Percentiles rank a stretch among this genome's conserved stretches.
Conservation (phyloP, 2,888 invertebrate genomes). For the Dichetophora obliterata region DNA sequence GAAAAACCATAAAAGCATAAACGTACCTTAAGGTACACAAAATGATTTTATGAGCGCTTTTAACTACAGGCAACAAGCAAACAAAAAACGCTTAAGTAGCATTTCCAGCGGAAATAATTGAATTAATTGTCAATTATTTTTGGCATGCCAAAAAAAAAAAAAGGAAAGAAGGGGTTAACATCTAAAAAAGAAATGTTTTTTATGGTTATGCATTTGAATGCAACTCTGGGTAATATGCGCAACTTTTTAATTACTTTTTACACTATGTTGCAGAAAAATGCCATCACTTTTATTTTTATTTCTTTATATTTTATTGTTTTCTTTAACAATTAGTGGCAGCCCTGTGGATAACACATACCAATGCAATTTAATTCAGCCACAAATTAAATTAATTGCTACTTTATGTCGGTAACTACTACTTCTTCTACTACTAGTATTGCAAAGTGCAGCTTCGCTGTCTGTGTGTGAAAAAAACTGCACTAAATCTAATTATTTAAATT, state of each 20-base stretch:
- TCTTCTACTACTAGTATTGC: too few species aligned
- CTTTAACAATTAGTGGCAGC: not conserved
- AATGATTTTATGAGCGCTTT: not conserved
- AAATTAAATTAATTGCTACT: slow-evolving; percentile 43
- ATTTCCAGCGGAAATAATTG: slow-evolving; percentile 14
- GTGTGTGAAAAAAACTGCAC: slow-evolving; percentile 21
- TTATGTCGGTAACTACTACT: slow-evolving; percentile 10
- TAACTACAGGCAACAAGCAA: not conserved
- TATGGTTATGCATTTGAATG: not conserved
- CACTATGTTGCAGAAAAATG: not conserved
- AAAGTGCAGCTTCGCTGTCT: not conserved
- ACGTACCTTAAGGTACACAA: not conserved
- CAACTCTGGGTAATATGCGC: not conserved
- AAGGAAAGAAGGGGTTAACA: not conserved
- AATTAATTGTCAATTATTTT: slow-evolving; percentile 26
- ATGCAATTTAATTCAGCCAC: slow-evolving; percentile 34
- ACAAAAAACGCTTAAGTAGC: not conserved
- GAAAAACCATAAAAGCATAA: not conserved
- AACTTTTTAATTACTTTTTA: slow-evolving; percentile 24
- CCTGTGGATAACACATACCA: slow-evolving; percentile 16
- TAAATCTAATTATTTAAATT: slow-evolving; percentile 34
- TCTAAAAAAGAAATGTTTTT: not conserved
- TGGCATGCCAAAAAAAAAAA: not conserved
- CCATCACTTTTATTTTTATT: not conserved
- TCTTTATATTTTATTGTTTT: not conserved